Evolutionary conservation across 2,113 vertebrate species (phyloP).

Genomic region (Gambusia holbrooki): DNA sequence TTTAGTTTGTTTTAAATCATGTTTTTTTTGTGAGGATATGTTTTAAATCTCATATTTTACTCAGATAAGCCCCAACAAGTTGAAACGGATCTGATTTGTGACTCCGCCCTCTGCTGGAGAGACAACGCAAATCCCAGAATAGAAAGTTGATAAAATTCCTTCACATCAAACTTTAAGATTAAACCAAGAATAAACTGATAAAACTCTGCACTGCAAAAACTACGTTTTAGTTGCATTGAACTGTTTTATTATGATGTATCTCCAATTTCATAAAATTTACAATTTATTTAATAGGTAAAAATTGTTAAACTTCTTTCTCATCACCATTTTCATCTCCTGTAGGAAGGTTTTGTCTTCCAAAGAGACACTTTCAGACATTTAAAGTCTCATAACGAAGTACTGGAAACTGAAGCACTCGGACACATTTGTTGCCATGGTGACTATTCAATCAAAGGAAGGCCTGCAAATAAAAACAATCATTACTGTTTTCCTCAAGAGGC

Average conservation of each 20-base stretch:
- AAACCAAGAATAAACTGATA: not conserved
- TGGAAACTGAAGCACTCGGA: not conserved
- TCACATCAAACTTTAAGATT: not conserved
- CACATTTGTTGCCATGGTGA: conserved; percentile 34
- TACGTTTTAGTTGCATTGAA: not conserved
- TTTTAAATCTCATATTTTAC: not conserved
- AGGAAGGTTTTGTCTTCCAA: not conserved
- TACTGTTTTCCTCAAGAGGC: conserved; percentile 21
- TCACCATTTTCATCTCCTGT: not conserved
- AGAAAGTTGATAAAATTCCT: conserved; percentile 20
- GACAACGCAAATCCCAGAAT: not conserved
- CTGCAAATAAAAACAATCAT: conserved; percentile 35
- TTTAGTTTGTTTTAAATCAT: no score
- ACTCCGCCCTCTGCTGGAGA: not conserved
- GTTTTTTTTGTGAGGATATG: no score
- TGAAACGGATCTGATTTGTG: not conserved
- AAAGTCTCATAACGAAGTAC: not conserved
- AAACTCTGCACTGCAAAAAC: no score
- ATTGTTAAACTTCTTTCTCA: not conserved
- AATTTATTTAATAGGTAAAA: not conserved
- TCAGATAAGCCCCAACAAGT: not conserved
- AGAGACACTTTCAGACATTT: not conserved
- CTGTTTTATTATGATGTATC: not conserved
- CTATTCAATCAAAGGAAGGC: conserved; percentile 24
- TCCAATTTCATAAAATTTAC: not conserved